Evolutionary conservation across 2,888 invertebrate species (phyloP).

Genomic region (Lycia hirtaria): DNA sequence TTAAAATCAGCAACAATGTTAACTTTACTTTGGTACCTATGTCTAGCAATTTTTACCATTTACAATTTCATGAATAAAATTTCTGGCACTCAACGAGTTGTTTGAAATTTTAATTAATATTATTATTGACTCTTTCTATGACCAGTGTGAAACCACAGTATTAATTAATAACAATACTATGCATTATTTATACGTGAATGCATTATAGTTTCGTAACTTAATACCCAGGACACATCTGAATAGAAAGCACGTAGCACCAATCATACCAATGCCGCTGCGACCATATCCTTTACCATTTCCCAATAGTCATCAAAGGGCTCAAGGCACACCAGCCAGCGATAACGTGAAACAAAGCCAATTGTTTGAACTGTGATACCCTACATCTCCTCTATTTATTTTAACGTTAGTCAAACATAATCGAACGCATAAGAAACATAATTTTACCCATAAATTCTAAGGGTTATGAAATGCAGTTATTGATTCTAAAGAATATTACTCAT

Average conservation of each 20-base stretch:
- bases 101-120: too few relatives aligned
- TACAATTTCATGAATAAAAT: too few relatives aligned
- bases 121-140: background rate
- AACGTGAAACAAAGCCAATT: conserved; percentile 34
- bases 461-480: too few relatives aligned
- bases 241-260: conserved; percentile 54
- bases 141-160: conserved; percentile 10
- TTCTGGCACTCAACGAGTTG: too few relatives aligned
- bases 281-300: conserved; percentile 46
- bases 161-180: too few relatives aligned
- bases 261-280: conserved; percentile 50
- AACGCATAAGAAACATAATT: conserved; percentile 55
- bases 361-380: conserved; percentile 41
- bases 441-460: too few relatives aligned
- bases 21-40: too few relatives aligned
- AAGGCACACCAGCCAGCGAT: conserved; percentile 15
- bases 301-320: conserved; percentile 52
- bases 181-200: too few relatives aligned
- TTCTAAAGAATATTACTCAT: conserved; percentile 29
- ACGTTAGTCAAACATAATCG: conserved; percentile 45
- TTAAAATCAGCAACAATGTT: too few relatives aligned
- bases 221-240: conserved; percentile 49
- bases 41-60: too few relatives aligned
- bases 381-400: conserved; percentile 22
- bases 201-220: conserved; percentile 43